These are phyloP conservation scores for Platycercus adscitus DNA, from an alignment of 2,113 vertebrate species.

Conservation along the genomic window DNA sequence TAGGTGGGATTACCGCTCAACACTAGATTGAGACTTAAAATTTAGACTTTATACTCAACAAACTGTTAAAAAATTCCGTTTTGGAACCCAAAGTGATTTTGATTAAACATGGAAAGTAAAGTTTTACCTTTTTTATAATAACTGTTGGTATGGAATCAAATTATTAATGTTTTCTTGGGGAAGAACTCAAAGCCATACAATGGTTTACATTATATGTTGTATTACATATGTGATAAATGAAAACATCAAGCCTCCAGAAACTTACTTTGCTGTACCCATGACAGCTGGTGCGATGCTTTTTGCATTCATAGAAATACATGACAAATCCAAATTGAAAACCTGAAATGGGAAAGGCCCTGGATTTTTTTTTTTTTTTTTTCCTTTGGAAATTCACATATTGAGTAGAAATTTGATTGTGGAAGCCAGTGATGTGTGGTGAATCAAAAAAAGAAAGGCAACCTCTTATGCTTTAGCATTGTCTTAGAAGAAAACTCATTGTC, in stretches of 20 bases:
- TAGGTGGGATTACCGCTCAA: background rate
- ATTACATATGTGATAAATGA: background rate
- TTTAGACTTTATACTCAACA: background rate
- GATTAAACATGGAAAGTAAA: background rate
- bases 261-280: background rate
- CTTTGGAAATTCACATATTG: background rate
- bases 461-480: background rate
- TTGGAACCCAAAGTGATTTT: background rate
- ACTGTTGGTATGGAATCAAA: background rate
- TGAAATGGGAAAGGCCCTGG: background rate
- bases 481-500: background rate
- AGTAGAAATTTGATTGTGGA: background rate
- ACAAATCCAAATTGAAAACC: background rate
- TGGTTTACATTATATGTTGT: background rate
- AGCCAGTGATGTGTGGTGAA: background rate
- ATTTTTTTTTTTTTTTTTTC: background rate
- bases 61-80: background rate
- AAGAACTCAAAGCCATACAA: background rate
- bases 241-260: background rate
- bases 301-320: background rate
- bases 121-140: background rate
- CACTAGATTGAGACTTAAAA: background rate
- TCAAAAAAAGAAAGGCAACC: background rate
- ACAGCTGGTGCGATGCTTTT: background rate
- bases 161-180: background rate